Conservation (phyloP, 2,888 invertebrate genomes). For the Apodemia hepburni region DNA sequence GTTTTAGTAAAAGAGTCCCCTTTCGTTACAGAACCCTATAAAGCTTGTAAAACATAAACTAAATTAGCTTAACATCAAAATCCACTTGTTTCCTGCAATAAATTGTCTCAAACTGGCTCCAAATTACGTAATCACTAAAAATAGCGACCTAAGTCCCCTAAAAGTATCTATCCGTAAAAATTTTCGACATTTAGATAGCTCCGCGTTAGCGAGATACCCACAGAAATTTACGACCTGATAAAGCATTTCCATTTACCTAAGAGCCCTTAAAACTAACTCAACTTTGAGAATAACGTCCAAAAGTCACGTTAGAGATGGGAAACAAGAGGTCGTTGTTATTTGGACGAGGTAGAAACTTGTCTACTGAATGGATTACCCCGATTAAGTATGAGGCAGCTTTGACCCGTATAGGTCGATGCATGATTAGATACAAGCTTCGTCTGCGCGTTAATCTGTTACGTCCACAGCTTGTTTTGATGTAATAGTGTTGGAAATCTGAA, state of each 20-base stretch:
- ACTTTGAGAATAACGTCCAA: slow-evolving; percentile 26
- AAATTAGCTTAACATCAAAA: neutral
- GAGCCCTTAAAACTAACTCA: slow-evolving; percentile 48
- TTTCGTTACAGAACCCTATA: too few relatives aligned
- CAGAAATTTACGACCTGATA: slow-evolving; percentile 74
- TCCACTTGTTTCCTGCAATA: slow-evolving; percentile 3
- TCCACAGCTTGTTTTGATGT: neutral
- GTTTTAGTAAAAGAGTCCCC: too few relatives aligned
- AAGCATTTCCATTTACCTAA: slow-evolving; percentile 51
- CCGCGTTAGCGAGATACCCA: slow-evolving; percentile 64
- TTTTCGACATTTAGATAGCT: slow-evolving; percentile 56
- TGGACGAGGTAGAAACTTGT: slow-evolving; percentile 60
- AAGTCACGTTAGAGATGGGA: slow-evolving; percentile 29
- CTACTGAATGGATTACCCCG: slow-evolving; percentile 70
- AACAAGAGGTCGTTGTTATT: slow-evolving; percentile 42
- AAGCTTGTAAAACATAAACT: neutral
- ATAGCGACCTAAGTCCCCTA: slow-evolving; percentile 34
- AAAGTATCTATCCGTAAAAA: slow-evolving; percentile 47
- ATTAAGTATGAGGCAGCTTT: slow-evolving; percentile 68
- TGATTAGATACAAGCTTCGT: slow-evolving; percentile 51
- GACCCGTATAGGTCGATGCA: slow-evolving; percentile 62
- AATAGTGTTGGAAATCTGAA: neutral
- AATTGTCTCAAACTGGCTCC: neutral
- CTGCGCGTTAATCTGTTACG: slow-evolving; percentile 28
- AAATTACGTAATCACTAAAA: slow-evolving; percentile 13